A percentile compares a stretch with the other conserved stretches of the same genome.
phyloP scores from a whole-genome alignment of 2,888 invertebrate genomes.

The Ophion costatus region DNA sequence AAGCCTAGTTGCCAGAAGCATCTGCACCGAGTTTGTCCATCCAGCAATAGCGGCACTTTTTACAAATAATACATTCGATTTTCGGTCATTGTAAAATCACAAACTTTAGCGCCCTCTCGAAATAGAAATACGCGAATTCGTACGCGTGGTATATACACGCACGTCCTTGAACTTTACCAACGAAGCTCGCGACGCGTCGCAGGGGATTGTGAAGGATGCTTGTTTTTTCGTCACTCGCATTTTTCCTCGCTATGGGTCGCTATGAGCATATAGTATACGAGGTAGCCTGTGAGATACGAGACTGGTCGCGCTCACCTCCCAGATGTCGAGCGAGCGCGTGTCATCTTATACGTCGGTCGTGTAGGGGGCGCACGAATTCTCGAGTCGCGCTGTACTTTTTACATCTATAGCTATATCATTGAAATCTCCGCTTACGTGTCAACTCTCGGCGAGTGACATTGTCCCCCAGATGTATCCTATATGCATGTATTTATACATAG shows the following conservation, averaged over 20 bases:
- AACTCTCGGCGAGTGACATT: constrained; percentile 34
- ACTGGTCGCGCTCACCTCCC: constrained; percentile 70
- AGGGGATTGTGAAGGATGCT: neutral
- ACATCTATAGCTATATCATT: constrained; percentile 12
- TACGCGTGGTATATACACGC: too few species aligned
- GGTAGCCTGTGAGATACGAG: constrained; percentile 3
- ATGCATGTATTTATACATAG: neutral
- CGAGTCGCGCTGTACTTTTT: constrained; percentile 17
- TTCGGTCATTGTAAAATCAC: neutral
- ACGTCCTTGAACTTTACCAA: constrained; percentile 19
- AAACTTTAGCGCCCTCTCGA: neutral
- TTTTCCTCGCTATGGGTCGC: neutral
- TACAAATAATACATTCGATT: neutral
- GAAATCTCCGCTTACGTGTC: constrained; percentile 34
- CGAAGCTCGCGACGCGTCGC: neutral
- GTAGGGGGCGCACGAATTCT: constrained; percentile 43
- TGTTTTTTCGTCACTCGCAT: neutral
- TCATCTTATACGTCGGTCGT: constrained; percentile 74
- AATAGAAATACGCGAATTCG: neutral
- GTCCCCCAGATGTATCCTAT: neutral
- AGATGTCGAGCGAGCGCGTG: constrained; percentile 74
- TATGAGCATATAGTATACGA: neutral
- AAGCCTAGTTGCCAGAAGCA: neutral
- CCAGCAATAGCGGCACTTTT: neutral
- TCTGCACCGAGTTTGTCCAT: neutral